phyloP scores from a whole-genome alignment of 2,113 vertebrate species.

The Triplophysa tibetana region DNA sequence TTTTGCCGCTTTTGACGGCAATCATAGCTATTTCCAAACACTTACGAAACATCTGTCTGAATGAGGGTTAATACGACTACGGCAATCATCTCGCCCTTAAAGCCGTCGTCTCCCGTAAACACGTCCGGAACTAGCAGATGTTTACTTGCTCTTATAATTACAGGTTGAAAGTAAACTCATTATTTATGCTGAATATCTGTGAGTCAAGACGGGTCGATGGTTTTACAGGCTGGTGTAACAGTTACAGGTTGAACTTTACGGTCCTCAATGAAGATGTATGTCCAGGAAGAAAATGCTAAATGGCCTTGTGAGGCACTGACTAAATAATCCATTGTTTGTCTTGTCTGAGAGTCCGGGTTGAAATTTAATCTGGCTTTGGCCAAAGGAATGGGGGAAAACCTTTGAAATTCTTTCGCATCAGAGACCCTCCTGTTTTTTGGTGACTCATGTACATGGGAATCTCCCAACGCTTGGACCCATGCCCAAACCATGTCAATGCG shows the following conservation, averaged over 20 bases:
- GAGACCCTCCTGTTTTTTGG: conserved; percentile 13
- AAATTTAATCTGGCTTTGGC: conserved; percentile 30
- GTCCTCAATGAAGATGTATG: neutral
- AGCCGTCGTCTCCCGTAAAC: neutral
- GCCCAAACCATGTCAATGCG: neutral
- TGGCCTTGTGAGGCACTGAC: neutral
- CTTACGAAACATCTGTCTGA: conserved; percentile 47
- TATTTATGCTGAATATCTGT: conserved; percentile 3
- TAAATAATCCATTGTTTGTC: neutral
- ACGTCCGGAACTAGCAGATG: neutral
- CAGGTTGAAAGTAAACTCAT: neutral
- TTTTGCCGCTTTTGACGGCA: conserved; percentile 40
- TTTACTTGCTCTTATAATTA: conserved; percentile 25
- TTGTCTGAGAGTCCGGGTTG: conserved; percentile 19
- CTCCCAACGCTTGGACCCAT: neutral
- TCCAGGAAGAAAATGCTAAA: neutral
- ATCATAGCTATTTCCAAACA: conserved; percentile 38
- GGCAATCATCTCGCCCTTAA: conserved; percentile 37
- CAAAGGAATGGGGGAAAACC: conserved; percentile 21
- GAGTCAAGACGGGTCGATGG: neutral
- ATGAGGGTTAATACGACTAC: conserved; percentile 20
- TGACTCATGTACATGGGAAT: conserved; percentile 33
- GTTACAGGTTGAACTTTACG: too few relatives aligned
- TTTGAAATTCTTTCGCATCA: conserved; percentile 1
- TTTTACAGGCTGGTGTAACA: neutral